Evolutionary conservation across 2,113 vertebrate genomes (phyloP).

Genomic region (Brachypodius melanocephalos): DNA sequence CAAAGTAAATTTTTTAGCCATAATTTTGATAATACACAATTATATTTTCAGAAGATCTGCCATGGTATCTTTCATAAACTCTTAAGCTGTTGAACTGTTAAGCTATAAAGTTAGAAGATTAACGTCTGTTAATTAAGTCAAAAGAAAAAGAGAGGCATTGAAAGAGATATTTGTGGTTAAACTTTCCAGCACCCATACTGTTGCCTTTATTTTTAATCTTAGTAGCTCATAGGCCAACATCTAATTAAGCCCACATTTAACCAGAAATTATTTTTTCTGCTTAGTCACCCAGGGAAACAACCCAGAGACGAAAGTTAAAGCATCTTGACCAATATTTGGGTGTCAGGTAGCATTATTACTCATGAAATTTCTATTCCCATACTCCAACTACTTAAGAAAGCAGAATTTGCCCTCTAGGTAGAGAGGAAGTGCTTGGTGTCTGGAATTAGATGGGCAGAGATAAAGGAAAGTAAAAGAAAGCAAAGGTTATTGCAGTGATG

Average conservation of each 20-base stretch:
- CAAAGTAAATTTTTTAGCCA: not conserved
- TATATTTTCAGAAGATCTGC: not conserved
- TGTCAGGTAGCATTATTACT: not conserved
- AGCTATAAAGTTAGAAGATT: not conserved
- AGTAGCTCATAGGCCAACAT: not conserved
- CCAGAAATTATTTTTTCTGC: constrained; percentile 5
- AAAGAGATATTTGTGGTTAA: not conserved
- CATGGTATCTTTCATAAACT: not conserved
- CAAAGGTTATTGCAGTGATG: not conserved
- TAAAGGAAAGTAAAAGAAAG: not conserved
- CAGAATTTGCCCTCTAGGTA: not conserved
- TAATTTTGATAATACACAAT: not conserved
- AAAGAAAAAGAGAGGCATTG: not conserved
- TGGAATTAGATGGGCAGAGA: not conserved
- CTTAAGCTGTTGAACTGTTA: not conserved
- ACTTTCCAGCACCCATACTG: not conserved
- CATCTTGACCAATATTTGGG: not conserved
- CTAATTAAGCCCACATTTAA: constrained; percentile 1
- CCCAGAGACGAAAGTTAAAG: not conserved
- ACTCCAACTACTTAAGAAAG: not conserved
- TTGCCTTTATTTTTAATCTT: not conserved
- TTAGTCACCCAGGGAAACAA: not conserved
- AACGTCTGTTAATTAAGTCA: constrained; percentile 1
- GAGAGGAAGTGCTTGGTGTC: not conserved
- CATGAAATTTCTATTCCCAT: not conserved